Conservation (phyloP, 2,888 invertebrate genomes). For the Penaeus monodon region DNA sequence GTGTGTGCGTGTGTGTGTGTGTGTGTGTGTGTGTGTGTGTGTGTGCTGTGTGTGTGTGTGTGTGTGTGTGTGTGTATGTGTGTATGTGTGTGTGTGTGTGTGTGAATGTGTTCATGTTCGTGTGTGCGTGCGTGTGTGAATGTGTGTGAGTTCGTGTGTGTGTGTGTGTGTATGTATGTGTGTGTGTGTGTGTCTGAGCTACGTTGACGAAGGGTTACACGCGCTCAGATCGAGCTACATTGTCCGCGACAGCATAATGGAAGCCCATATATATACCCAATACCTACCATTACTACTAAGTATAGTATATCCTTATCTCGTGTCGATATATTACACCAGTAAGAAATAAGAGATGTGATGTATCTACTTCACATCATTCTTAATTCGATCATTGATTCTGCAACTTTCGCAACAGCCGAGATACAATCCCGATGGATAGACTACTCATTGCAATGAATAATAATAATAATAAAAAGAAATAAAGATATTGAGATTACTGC, state of each 20-base stretch:
- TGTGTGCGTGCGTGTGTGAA: background rate
- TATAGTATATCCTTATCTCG: no score
- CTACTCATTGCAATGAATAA: background rate
- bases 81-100: background rate
- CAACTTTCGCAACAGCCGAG: background rate
- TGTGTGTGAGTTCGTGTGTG: background rate
- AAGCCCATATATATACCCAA: background rate
- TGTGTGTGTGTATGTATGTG: no score
- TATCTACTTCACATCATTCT: background rate
- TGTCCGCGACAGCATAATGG: background rate
- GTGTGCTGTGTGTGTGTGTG: background rate
- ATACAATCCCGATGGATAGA: background rate
- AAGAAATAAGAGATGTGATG: no score
- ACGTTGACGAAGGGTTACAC: background rate
- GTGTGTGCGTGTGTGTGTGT: background rate
- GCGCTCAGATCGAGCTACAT: background rate
- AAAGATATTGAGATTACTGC: no score
- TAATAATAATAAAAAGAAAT: no score
- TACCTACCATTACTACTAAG: background rate
- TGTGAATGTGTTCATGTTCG: background rate
- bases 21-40: background rate
- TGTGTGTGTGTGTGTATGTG: background rate
- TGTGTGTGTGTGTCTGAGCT: no score
- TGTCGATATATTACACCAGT: no score
- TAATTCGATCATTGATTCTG: background rate